These are phyloP conservation scores for Osmerus eperlanus DNA, from an alignment of 2,113 vertebrate species.

Conservation along the genomic window DNA sequence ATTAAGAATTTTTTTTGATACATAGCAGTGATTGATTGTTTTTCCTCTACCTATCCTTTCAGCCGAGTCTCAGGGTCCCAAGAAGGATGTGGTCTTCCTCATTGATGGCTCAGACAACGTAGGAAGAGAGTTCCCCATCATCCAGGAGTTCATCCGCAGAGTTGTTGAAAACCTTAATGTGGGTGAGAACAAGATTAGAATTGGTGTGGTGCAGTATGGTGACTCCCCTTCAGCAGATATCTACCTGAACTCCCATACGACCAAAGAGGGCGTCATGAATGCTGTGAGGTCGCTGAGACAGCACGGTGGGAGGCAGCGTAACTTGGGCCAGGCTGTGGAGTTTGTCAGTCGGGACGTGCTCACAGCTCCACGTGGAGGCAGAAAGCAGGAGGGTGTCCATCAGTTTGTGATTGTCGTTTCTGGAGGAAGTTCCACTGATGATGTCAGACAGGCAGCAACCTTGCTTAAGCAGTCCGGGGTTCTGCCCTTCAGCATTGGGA, in stretches of 20 bases:
- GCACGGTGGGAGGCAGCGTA: conserved; percentile 78
- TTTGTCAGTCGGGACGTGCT: conserved; percentile 79
- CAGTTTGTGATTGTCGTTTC: conserved; percentile 90
- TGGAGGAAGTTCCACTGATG: conserved; percentile 80
- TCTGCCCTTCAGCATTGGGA: conserved; percentile 84
- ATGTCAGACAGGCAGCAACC: conserved; percentile 70
- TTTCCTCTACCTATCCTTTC: conserved; percentile 35
- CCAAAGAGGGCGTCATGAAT: conserved; percentile 75
- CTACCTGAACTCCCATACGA: conserved; percentile 80
- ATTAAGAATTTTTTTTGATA: background rate
- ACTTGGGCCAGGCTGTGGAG: conserved; percentile 84
- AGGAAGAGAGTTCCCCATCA: conserved; percentile 78
- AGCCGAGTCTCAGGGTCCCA: conserved; percentile 69
- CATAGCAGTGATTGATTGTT: background rate
- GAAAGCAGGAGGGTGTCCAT: conserved; percentile 78
- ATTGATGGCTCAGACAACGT: conserved; percentile 86
- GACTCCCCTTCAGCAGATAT: conserved; percentile 78
- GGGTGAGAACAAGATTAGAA: conserved; percentile 79
- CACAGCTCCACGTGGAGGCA: conserved; percentile 74
- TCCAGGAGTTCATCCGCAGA: conserved; percentile 81
- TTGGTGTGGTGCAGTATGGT: conserved; percentile 87
- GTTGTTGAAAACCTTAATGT: conserved; percentile 84
- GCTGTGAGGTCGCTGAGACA: conserved; percentile 67
- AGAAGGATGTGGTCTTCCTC: conserved; percentile 89
- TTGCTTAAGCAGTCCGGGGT: conserved; percentile 78